Evolutionary conservation across 2,888 invertebrate genomes (phyloP), one percentile per base, ranked within the genome.

Genomic region (Agrochola lychnidis): DNA sequence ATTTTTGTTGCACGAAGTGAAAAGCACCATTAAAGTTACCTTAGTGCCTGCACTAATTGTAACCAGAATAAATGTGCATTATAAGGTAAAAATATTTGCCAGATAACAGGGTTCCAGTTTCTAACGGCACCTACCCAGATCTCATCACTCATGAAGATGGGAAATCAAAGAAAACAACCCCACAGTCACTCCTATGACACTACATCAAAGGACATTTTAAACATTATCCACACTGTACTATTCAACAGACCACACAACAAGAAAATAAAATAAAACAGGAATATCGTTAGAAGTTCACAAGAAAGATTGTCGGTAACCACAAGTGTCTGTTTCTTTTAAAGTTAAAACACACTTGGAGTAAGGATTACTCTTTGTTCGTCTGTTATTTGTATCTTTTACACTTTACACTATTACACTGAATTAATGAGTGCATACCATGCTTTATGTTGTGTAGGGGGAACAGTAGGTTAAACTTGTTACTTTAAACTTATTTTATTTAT

Each of bases 221-320:
- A 62, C 25, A 51, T 73, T 42, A 64, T 42, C 57, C 81, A 53
- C 36, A n/a, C 51, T 73, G 61, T n/a, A 70, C 14, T 19, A 19
- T 45, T 70, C 25, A 56, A 82, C 69, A 70, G 78, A 82, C 83
- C 66, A 70, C 69, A 82, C 79, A 77, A n/a, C n/a, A 62, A 76
- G 59, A 2, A 63, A 79, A 68, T 57, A 62, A 74, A 81, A 14
- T 56, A 77, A 45, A 45, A 72, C 16, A 57, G 45, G 25, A 72
- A 74, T 61, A 69, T 72, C 25, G 51, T 83, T 53, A 56, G 64
- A 73, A 73, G 12, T 68, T 22, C 59, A 67, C 61, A 70, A 76
- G 48, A 68, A 16, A 12, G 1, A 56, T 63, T 62, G 74, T 42
- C 42, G 62, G 45, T 67, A 22, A 64, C 85, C 79, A 74, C 53